phyloP scores from a whole-genome alignment of 1,140 invertebrate genomes.

The Gryllus bimaculatus region DNA sequence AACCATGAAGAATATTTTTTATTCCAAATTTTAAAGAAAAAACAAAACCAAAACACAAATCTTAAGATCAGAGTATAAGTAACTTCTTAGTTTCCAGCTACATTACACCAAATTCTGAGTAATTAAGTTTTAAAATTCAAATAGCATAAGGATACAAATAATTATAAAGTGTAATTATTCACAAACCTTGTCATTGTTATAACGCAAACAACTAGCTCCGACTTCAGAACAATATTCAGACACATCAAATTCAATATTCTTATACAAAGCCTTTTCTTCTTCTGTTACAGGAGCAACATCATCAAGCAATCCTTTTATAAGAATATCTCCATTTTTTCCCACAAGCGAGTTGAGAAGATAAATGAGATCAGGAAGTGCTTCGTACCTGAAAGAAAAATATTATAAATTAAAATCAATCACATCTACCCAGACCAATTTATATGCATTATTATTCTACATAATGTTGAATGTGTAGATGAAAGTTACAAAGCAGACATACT shows the following conservation, averaged over 20 bases:
- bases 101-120: too few species aligned
- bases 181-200: constrained; percentile 62
- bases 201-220: constrained; percentile 58
- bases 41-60: too few species aligned
- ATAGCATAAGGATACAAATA: too few species aligned
- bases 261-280: constrained; percentile 70
- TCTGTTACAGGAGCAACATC: constrained; percentile 63
- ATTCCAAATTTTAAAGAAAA: background rate
- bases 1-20: background rate
- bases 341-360: constrained; percentile 73
- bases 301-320: constrained; percentile 69
- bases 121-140: too few species aligned
- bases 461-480: too few species aligned
- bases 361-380: constrained; percentile 83
- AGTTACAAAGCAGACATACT: too few species aligned
- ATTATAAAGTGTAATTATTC: background rate
- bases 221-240: constrained; percentile 65
- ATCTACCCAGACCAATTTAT: too few species aligned
- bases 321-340: constrained; percentile 74
- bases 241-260: constrained; percentile 83
- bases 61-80: too few species aligned
- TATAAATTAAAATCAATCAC: background rate
- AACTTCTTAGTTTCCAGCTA: too few species aligned
- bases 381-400: constrained; percentile 41
- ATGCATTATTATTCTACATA: too few species aligned